These are phyloP conservation scores for Hippasteria phrygiana DNA, from an alignment of 53 echinoderm and acorn worm species.

Conservation along the genomic window DNA sequence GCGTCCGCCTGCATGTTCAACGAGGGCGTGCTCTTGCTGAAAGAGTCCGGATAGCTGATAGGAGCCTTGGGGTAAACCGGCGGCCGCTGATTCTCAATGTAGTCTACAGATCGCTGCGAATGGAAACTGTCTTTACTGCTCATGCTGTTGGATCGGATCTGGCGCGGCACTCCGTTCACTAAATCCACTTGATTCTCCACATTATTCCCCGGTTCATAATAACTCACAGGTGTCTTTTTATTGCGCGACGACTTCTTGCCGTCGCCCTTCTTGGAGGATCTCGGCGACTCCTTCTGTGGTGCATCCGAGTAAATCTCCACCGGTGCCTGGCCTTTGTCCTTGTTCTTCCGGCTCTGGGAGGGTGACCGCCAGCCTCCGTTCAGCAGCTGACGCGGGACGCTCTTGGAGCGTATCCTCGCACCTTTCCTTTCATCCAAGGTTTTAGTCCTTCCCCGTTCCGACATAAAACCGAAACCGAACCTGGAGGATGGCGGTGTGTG, in stretches of 20 bases:
- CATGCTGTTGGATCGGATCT: conserved; percentile 40
- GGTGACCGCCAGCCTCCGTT: conserved; percentile 86
- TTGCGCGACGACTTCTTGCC: neutral
- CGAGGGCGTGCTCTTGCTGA: conserved; percentile 55
- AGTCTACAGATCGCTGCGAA: conserved; percentile 45
- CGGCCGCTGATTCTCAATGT: conserved; percentile 32
- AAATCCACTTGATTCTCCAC: neutral
- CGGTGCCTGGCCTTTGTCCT: conserved; percentile 63
- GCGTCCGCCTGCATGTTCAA: conserved; percentile 35
- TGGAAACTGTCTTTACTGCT: conserved; percentile 54
- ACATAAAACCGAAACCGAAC: conserved; percentile 60
- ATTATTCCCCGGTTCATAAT: conserved; percentile 1
- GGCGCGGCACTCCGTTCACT: conserved; percentile 15
- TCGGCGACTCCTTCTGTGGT: conserved; percentile 49
- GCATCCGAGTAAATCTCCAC: conserved; percentile 80
- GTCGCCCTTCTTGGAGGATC: conserved; percentile 35
- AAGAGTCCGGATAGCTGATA: conserved; percentile 17
- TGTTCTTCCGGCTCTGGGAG: conserved; percentile 76
- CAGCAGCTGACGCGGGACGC: conserved; percentile 88
- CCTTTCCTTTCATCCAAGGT: conserved; percentile 70
- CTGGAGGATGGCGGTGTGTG: conserved; percentile 68
- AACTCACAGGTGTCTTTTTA: neutral
- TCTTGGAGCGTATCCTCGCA: conserved; percentile 80
- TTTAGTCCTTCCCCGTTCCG: conserved; percentile 81
- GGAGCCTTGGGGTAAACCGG: conserved; percentile 42